Percentiles rank a stretch among this genome's conserved stretches.
Conservation (phyloP, 2,797 vertebrate genomes). For the Adelosebastes latens region DNA sequence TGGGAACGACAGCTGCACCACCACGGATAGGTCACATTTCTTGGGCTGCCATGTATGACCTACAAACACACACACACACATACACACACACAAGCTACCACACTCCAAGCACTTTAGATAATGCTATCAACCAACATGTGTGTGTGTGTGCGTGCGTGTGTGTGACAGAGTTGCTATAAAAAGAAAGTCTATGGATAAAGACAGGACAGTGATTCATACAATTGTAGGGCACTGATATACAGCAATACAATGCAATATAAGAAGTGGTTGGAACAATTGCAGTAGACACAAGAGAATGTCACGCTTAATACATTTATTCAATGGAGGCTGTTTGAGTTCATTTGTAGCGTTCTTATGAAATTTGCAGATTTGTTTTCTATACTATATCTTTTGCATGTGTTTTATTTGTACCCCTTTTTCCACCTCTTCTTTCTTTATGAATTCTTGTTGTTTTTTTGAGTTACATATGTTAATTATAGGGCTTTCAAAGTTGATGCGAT, state of each 20-base stretch:
- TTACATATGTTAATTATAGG: too few relatives aligned
- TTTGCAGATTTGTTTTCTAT: background rate
- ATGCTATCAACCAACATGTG: constrained; percentile 50
- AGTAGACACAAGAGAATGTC: background rate
- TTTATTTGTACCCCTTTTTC: background rate
- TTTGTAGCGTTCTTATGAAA: background rate
- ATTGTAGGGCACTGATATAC: constrained; percentile 41
- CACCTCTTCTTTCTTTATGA: background rate
- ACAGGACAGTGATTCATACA: constrained; percentile 41
- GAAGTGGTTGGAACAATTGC: background rate
- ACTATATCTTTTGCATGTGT: background rate
- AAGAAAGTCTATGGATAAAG: constrained; percentile 69
- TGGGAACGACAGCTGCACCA: constrained; percentile 86
- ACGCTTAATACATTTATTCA: background rate
- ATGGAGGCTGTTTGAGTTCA: background rate
- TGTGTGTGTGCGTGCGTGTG: constrained; percentile 5
- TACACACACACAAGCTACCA: constrained; percentile 17
- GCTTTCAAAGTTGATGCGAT: too few relatives aligned
- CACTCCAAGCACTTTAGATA: constrained; percentile 50
- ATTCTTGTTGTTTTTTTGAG: background rate
- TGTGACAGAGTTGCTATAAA: constrained; percentile 64
- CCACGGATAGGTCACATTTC: constrained; percentile 86
- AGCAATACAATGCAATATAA: constrained; percentile 19
- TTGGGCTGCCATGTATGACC: constrained; percentile 68
- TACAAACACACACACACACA: constrained; percentile 22